Base-by-base conservation (phyloP, 2,888 invertebrate genomes). In the Aphidoletes aphidimyza region DNA sequence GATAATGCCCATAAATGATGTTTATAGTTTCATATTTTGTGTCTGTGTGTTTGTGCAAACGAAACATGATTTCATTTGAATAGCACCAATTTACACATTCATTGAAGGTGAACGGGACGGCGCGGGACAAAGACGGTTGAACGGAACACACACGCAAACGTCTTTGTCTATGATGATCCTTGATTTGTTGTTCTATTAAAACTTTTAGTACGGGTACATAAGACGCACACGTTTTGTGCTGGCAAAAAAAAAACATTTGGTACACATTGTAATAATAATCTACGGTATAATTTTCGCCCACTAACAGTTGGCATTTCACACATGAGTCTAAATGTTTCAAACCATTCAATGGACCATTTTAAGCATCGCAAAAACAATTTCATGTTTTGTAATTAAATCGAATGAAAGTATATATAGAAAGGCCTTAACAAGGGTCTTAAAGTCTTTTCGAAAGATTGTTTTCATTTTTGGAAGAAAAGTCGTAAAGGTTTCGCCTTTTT, bases 1-100 rank as follows among this genome's bases (percentile, higher is more conserved):
- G 81, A 81, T 81, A 81, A 81, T 81, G 37, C 37, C 81, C 37
- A 81, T 81, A 81, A 81, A 81, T 81, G 81, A 81, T 81, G 81
- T 81, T 81, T 81, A 81, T 81, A n/a, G 81, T 81, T 81, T 81
- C 36, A 81, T 81, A 81, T 81, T 81, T 69, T n/a, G n/a, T 34
- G 81, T 81, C 22, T n/a, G 78, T 37, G 37, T 3, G n/a, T n/a
- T n/a, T n/a, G n/a, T n/a, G n/a, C n/a, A n/a, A n/a, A 37, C 37
- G 37, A 22, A 81, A 81, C 81, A 81, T 81, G 81, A 81, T 81
- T 81, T 37, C n/a, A 37, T 81, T 81, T 81, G 37, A 37, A 22
- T 37, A 19, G 37, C 37, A 81, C 37, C 2, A 81, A 81, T 81
- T 81, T 22, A 37, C 81, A 81, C 81, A 81, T 69, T 69, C 36